Evolutionary conservation across 2,888 invertebrate species (phyloP), one percentile per base, ranked within the genome.

Genomic region (Nomada ferruginata): DNA sequence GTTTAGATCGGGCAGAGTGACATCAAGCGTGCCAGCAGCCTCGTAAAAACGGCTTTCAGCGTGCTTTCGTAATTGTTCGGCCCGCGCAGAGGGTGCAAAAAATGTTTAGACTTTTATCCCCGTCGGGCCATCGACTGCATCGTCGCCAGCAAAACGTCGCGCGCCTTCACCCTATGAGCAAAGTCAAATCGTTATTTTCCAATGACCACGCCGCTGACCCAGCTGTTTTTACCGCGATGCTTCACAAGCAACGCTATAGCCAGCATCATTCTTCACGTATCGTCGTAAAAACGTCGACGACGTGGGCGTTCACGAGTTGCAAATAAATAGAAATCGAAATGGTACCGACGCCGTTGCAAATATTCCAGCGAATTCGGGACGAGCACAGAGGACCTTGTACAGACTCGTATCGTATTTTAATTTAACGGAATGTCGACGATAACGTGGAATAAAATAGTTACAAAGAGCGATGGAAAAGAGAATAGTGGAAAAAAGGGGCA

Each of bases 171-270:
- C 65, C 69, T 55, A 59, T 44, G 63, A 59, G 65, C 72, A 20
- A 66, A 84, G 64, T 71, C 63, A 47, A 85, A 83, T 82, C 79
- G 72, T 84, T 84, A 85, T 83, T 77, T 77, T 77, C 70, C 73
- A 44, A 60, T 23, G 70, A 53, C 63, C 75, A 63, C 57, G 66
- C 69, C 47, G 79, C 76, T 77, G 73, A 76, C 73, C 66, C 73
- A 52, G 23, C 42, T 59, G 47, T 79, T 82, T 85, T 76, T 76
- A 69, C 59, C 71, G 68, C 36, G 29, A 15, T 57, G 42, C 63
- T 82, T 78, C 73, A 79, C 78, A 73, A 76, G 70, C 70, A 68
- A 65, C 76, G 76, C 73, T 66, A 53, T 47, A 63, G 47, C 72
- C 23, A 44, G 9, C 68, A 53, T 53, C 20, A 13, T 18, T 26